phyloP scores from a whole-genome alignment of 2,797 vertebrate species.

The Triplophysa bombifrons region DNA sequence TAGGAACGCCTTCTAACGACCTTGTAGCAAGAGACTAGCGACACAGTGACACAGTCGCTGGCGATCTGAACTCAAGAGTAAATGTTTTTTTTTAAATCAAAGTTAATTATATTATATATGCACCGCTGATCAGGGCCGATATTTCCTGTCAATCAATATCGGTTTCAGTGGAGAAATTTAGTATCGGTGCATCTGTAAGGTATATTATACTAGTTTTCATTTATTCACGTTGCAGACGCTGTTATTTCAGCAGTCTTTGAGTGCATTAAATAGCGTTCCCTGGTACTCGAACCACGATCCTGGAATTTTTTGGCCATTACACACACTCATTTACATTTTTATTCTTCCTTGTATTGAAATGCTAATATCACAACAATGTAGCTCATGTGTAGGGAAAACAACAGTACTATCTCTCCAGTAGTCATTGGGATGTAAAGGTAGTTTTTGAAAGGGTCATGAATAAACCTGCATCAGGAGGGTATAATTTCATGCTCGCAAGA shows the following conservation, averaged over 20 bases:
- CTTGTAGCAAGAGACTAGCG: no score
- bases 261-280: neutral
- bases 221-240: neutral
- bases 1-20: no score
- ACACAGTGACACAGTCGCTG: no score
- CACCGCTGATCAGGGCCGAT: no score
- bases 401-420: neutral
- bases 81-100: no score
- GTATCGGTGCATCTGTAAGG: no score
- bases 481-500: conserved; percentile 43
- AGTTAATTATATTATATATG: no score
- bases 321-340: neutral
- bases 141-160: no score
- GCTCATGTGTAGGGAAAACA: conserved; percentile 5
- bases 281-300: neutral
- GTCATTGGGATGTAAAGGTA: conserved; percentile 7
- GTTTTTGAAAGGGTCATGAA: neutral
- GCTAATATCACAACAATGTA: neutral
- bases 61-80: no score
- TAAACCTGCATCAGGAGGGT: conserved; percentile 19
- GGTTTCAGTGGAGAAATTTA: no score
- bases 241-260: neutral
- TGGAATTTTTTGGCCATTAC: neutral
- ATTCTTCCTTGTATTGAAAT: neutral
- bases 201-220: neutral